Evolutionary conservation across 92 coral and sea anemone genomes (phyloP), one percentile per base, ranked within the genome.

Genomic region (Parazoanthus swiftii): DNA sequence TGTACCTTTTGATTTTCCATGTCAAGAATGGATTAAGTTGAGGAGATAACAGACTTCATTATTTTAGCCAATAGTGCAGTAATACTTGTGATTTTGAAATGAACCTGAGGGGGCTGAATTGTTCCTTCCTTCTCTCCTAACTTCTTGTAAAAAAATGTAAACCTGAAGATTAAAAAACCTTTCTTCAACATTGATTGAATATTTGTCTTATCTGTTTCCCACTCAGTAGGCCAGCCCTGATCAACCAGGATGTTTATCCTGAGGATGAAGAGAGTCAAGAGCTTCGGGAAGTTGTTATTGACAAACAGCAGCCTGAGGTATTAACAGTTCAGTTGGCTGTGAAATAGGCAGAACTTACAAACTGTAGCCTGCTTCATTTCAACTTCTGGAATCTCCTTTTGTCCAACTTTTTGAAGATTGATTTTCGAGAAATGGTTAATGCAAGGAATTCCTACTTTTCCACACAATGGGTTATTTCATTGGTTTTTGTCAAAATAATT

Each of bases 281-380:
- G 84, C 94, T 94, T 6, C 98, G 89, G 72, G 98, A 94, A 83
- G 95, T 94, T 26, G 93, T 96, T 83, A 91, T 96, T 71, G 98
- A 96, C 93, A 95, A 94, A 66, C 98, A 92, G 39, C 93, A 94
- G 2, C 72, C 91, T 25, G 98, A 96, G 93, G 97, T 94, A 63
- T 26, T 4, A 63, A 21, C 8, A 63, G 15, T 63, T 63, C 16
- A 2, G 16, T 14, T 58, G 4, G 1, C 18, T 58, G 21, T 58
- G 66, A 58, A 14, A 46, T 9, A 6, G 11, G 51, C 9, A 46
- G 51, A 58, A 58, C 9, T 58, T 58, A 29, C 33, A 29, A 29
- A 29, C 33, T 29, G 33, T 29, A 11, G 18, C 66, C 66, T 58
- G 66, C 10, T 14, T 8, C 15, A 14, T 51, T 51, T 51, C 10